Percentiles rank a stretch among this genome's conserved stretches.
These are phyloP conservation scores for Terebella lapidaria DNA, from an alignment of 2,888 invertebrate species.

Conservation along the genomic window DNA sequence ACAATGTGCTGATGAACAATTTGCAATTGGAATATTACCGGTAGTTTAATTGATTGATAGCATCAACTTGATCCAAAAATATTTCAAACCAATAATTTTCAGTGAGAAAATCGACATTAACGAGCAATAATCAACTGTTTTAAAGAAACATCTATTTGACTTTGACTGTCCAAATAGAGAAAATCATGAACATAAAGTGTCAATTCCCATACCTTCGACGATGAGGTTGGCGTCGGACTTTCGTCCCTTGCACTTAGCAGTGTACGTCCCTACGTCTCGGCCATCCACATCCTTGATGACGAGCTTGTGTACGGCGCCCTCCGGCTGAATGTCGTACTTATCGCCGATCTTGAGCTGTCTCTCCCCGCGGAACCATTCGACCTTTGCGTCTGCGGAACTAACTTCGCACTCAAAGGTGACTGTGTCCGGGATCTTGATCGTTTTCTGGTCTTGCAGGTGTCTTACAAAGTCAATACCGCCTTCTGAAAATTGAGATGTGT, in stretches of 20 bases:
- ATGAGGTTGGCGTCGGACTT: conserved; percentile 21
- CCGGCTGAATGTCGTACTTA: conserved; percentile 24
- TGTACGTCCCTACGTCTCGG: conserved; percentile 27
- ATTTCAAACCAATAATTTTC: too few species aligned
- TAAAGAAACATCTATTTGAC: too few species aligned
- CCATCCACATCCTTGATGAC: conserved; percentile 27
- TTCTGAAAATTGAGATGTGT: too few species aligned
- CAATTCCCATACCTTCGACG: conserved; percentile 22
- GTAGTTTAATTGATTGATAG: too few species aligned
- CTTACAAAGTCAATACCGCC: conserved; percentile 19
- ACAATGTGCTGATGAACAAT: too few species aligned
- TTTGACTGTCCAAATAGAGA: too few species aligned
- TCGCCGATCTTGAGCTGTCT: conserved; percentile 19
- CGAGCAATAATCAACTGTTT: too few species aligned
- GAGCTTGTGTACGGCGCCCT: conserved; percentile 22
- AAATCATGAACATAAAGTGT: too few species aligned
- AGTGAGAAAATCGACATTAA: neutral
- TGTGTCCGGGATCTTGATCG: conserved; percentile 23
- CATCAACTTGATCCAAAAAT: too few species aligned
- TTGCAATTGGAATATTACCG: too few species aligned
- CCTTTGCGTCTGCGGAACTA: conserved; percentile 10
- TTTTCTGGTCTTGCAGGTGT: conserved; percentile 21
- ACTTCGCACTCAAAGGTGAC: conserved; percentile 64
- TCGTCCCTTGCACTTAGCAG: conserved; percentile 19
- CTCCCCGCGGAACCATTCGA: conserved; percentile 62